Evolutionary conservation across 2,888 invertebrate species (phyloP), one percentile per base, ranked within the genome.

Genomic region (Drosophila leonis): DNA sequence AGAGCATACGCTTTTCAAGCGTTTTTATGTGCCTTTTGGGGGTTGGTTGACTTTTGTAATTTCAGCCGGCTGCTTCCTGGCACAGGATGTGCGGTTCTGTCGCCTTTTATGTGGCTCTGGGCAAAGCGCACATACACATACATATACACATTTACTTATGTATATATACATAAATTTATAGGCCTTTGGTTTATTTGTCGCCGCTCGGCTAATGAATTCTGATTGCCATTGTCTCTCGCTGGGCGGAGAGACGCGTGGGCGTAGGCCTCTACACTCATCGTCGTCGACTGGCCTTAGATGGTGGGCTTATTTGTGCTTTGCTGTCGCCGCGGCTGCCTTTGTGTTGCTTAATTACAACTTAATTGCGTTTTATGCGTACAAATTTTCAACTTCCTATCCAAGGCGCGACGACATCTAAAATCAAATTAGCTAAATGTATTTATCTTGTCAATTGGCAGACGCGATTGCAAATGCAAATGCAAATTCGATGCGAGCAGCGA

Each of bases 361-460:
- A 90, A 87, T 87, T 87, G 86, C 90, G 72, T 83, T 88, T 90
- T 68, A 82, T 79, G 77, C 81, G 62, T 81, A 88, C 86, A 83
- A 86, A 86, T 90, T 88, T 73, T 59, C 57, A 78, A 75, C 81
- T 85, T 90, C 80, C 88, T 78, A 72, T 69, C 60, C 62, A 52
- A 71, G 60, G 51, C 60, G 51, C 65, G 72, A 73, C 78, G 70
- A 56, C 72, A 54, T 65, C 79, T 62, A 75, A 81, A 75, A 81
- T 82, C 90, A 87, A 87, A 87, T 87, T 87, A 90, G 89, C 82
- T 73, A 88, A 90, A 90, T 85, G 89, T 91, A 91, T 90, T 90
- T 90, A 90, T 87, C 83, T 89, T 90, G 90, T 89, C 91, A 90
- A 91, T 90, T 90, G 85, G 82, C 90, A 88, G 70, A 70, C 73